Percentiles rank a stretch among this genome's conserved stretches.
Evolutionary conservation across 2,888 invertebrate genomes (phyloP).

Genomic region (Muscina levida): DNA sequence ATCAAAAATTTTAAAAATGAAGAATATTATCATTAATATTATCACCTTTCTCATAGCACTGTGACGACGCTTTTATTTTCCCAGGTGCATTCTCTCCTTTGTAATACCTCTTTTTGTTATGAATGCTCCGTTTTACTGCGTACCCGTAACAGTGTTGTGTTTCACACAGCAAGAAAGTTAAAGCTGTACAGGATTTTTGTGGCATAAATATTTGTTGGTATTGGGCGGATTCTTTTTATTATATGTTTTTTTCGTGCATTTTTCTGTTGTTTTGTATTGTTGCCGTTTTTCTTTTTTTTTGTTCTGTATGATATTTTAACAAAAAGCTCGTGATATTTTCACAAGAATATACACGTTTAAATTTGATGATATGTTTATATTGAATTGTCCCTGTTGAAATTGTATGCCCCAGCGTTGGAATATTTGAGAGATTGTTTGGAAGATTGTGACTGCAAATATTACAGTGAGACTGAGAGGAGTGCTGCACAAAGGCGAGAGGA

Average conservation of each 20-base stretch:
- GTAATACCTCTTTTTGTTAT: no score
- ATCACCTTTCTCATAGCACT: no score
- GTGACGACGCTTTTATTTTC: no score
- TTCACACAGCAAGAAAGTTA: no score
- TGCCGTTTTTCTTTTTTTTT: not conserved
- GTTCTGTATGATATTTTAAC: not conserved
- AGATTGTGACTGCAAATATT: no score
- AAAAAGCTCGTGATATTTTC: not conserved
- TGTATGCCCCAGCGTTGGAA: not conserved
- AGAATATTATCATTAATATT: no score
- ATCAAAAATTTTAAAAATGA: no score
- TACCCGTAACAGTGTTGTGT: no score
- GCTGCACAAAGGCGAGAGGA: no score
- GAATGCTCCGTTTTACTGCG: no score
- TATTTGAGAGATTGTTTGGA: not conserved
- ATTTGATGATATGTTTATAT: conserved; percentile 35
- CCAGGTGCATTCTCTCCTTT: no score
- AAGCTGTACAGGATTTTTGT: conserved; percentile 12
- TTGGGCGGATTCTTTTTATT: not conserved
- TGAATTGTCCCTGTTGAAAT: conserved; percentile 15
- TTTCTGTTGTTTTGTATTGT: not conserved
- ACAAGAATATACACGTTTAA: conserved; percentile 21
- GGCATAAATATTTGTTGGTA: conserved; percentile 22
- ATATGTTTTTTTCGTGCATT: conserved; percentile 1
- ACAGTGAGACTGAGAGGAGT: no score